These are phyloP conservation scores for Leptestheria dahalacensis DNA, from an alignment of 1,140 invertebrate genomes.

Conservation along the genomic window DNA sequence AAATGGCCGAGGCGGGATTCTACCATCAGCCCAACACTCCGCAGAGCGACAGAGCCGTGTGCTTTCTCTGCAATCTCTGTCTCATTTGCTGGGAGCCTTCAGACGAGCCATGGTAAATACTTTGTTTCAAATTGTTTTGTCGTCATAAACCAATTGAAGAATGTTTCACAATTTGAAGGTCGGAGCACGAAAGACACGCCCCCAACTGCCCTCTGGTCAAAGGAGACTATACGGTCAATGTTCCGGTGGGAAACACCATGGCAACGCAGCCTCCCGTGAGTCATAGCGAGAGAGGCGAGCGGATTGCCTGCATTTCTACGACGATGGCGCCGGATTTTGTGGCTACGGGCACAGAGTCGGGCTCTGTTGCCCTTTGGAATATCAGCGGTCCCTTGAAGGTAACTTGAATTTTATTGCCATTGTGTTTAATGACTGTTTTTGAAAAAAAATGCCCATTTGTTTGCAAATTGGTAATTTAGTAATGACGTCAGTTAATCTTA, in stretches of 20 bases:
- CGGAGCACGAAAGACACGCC: conserved; percentile 85
- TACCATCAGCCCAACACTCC: conserved; percentile 79
- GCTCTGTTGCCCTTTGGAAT: conserved; percentile 52
- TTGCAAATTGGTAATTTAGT: no score
- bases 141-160: no score
- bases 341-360: conserved; percentile 40
- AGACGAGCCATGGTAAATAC: conserved; percentile 63
- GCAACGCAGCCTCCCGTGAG: conserved; percentile 62
- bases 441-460: no score
- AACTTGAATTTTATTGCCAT: conserved; percentile 6
- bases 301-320: conserved; percentile 50
- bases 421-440: conserved; percentile 7
- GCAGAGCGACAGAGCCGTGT: conserved; percentile 84
- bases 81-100: conserved; percentile 90
- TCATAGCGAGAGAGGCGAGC: conserved; percentile 37
- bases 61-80: conserved; percentile 84
- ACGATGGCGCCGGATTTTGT: conserved; percentile 42
- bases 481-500: no score
- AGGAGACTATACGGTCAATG: conserved; percentile 88
- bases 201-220: conserved; percentile 82
- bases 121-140: no score
- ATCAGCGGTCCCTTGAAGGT: conserved; percentile 53
- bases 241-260: conserved; percentile 74
- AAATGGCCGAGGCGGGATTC: conserved; percentile 91
- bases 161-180: conserved; percentile 49